These are phyloP conservation scores for Sinosuthora webbiana DNA, from an alignment of 2,113 vertebrate genomes.

Conservation along the genomic window DNA sequence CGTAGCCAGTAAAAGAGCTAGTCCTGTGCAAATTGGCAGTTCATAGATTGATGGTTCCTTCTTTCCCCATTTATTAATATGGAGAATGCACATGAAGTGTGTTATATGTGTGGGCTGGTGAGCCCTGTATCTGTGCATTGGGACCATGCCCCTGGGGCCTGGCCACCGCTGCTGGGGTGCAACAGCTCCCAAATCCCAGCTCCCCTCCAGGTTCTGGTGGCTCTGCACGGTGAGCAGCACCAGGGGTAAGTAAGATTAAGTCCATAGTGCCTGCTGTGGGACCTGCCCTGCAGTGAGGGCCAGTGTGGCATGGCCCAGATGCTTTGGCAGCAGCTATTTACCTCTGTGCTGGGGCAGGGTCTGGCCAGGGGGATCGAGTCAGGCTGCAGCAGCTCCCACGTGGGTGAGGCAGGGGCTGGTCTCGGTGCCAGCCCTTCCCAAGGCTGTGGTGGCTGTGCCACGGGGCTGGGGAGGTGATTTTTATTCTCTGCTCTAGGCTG, in stretches of 20 bases:
- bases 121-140: neutral
- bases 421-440: rapidly evolving
- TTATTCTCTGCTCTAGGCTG: neutral
- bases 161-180: rapidly evolving
- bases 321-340: neutral
- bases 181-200: neutral
- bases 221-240: neutral
- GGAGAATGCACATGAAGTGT: conserved; percentile 64
- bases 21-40: conserved; percentile 79
- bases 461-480: neutral
- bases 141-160: neutral
- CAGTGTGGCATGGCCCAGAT: neutral
- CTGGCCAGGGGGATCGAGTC: neutral
- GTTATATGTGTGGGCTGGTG: conserved; percentile 47
- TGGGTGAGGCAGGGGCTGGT: rapidly evolving
- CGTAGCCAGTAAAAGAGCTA: conserved; percentile 79
- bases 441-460: rapidly evolving
- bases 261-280: neutral
- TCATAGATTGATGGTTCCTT: conserved; percentile 77
- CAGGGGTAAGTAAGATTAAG: neutral
- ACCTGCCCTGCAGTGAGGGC: neutral
- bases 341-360: rapidly evolving
- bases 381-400: neutral
- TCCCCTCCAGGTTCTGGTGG: neutral
- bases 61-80: conserved; percentile 77